Base-by-base conservation (phyloP, 2,888 invertebrate genomes). In the Leptopilina myrica region DNA sequence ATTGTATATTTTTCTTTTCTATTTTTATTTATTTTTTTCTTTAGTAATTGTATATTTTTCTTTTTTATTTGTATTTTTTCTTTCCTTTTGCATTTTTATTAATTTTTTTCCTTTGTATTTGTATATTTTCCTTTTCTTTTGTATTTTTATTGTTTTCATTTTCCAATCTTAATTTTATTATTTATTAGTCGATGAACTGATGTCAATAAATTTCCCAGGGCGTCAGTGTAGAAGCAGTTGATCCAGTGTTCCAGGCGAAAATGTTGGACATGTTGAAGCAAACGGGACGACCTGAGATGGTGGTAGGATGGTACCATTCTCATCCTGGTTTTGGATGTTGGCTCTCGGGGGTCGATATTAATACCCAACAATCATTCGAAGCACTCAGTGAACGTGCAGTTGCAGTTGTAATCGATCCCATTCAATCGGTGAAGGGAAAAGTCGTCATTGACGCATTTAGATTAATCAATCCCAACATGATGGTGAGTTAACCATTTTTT, bases 311-410 rank as follows among this genome's bases (percentile, higher is more conserved):
- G 96, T 99, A 99, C 92, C 99, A 99, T 91, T 99, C 99, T 77
- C 99, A 99, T 95, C 99, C 99, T 86, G 99, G 99, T 56, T 99
- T 99, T 92, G 99, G 99, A 64, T 99, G 99, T 92, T 99, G 99
- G 99, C 93, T 99, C 82, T 99, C 99, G 12, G 99, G 98, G 65
- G 99, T 99, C 12, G 99, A 99, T 92, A 99, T 99, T 86, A 99
- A 99, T 91, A 99, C 99, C 5, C 99, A 99, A 92, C 99, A 99
- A 92, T 99, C 98, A 79, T 99, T 99, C 92, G 99, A 99, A 92
- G 99, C 99, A 0, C 93, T 99, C 7, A 98, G 98, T 46, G 99
- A 99, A 91, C 93, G 99, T 89, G 99, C 99, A 43, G 99, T 99
- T 0, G 99, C 99, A 82, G 99, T 99, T 64, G 99, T 99, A 2